Conservation (phyloP, 2,797 vertebrate species). For the Bradypus variegatus region DNA sequence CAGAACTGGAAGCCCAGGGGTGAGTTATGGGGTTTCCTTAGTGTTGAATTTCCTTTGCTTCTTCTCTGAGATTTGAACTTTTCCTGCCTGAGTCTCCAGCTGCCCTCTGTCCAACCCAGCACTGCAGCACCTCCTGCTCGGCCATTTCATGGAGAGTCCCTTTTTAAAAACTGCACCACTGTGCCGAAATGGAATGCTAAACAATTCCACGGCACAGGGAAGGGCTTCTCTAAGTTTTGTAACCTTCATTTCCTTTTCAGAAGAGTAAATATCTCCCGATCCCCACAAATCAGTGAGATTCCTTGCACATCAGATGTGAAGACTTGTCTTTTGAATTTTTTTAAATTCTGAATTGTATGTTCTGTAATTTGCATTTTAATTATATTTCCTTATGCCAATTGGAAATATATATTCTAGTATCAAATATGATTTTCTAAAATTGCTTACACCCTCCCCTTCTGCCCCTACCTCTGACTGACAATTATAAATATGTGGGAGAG, state of each 20-base stretch:
- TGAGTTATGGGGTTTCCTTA: not conserved
- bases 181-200: not conserved
- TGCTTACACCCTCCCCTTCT: not conserved
- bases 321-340: not conserved
- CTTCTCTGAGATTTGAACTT: not conserved
- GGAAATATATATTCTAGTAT: not conserved
- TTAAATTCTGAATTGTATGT: not conserved
- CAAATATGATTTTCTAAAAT: not conserved
- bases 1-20: not conserved
- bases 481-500: not conserved
- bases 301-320: not conserved
- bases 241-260: not conserved
- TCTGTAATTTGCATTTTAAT: not conserved
- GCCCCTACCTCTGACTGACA: not conserved
- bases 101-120: not conserved
- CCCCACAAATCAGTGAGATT: not conserved
- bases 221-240: not conserved
- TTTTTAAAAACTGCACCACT: not conserved
- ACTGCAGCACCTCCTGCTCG: not conserved
- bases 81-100: not conserved
- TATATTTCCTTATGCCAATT: not conserved
- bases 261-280: not conserved
- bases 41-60: not conserved
- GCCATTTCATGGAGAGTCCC: not conserved
- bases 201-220: not conserved